Evolutionary conservation across 2,888 invertebrate genomes (phyloP).

Genomic region (Stenotaenia linearis): DNA sequence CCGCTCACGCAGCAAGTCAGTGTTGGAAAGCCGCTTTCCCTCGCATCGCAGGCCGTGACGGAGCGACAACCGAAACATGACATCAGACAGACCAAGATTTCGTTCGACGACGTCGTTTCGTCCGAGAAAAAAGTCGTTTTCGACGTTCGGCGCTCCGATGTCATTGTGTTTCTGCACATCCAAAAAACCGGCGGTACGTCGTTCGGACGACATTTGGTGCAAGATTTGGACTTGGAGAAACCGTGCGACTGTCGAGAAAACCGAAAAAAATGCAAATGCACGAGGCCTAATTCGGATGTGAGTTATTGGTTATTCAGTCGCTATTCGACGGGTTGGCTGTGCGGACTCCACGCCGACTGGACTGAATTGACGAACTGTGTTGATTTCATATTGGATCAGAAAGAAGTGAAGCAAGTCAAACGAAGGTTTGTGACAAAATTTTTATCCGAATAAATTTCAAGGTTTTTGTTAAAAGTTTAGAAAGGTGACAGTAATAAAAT

Average conservation of each 20-base stretch:
- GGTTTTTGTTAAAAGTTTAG: neutral
- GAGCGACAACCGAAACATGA: neutral
- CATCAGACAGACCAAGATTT: slow-evolving; percentile 41
- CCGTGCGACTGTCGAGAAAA: slow-evolving; percentile 89
- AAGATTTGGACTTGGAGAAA: slow-evolving; percentile 83
- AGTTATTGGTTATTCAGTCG: slow-evolving; percentile 97
- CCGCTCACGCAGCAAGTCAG: neutral
- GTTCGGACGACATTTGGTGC: slow-evolving; percentile 92
- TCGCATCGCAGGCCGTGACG: neutral
- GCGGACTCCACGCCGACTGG: slow-evolving; percentile 97
- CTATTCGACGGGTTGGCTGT: slow-evolving; percentile 96
- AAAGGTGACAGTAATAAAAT: neutral
- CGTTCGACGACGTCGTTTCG: slow-evolving; percentile 79
- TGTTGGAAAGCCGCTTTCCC: neutral
- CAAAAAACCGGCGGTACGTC: slow-evolving; percentile 98
- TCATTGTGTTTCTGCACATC: slow-evolving; percentile 96
- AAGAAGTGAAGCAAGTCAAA: slow-evolving; percentile 68
- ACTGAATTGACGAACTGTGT: slow-evolving; percentile 92
- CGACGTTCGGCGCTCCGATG: slow-evolving; percentile 88
- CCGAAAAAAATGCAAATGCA: slow-evolving; percentile 65
- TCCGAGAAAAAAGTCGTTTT: slow-evolving; percentile 69
- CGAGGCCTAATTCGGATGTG: slow-evolving; percentile 50
- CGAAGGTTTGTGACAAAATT: slow-evolving; percentile 51
- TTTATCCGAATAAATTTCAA: neutral
- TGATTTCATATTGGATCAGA: slow-evolving; percentile 81